These are phyloP conservation scores for Ceuthmochares aereus DNA, from an alignment of 2,113 vertebrate species.

Conservation along the genomic window DNA sequence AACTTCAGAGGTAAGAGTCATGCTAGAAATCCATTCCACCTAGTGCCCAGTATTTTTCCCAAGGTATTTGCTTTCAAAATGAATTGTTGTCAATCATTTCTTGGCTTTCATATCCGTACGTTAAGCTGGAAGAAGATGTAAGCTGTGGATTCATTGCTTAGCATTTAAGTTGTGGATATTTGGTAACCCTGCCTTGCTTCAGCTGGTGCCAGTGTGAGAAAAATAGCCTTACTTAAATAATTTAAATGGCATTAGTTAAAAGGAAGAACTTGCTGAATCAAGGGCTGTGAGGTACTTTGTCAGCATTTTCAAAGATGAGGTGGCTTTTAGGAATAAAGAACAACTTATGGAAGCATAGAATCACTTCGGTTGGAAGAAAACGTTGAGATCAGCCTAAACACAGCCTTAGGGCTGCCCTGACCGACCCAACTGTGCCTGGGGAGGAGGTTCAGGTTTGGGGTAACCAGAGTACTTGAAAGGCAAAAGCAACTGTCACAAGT, in stretches of 20 bases:
- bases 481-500: neutral
- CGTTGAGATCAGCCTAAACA: too few species aligned
- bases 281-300: neutral
- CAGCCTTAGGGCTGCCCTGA: neutral
- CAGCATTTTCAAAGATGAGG: neutral
- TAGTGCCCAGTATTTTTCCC: neutral
- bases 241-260: neutral
- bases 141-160: neutral
- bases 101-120: neutral
- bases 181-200: neutral
- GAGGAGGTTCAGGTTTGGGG: neutral
- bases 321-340: neutral
- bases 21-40: neutral
- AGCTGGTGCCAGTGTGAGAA: neutral
- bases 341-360: neutral
- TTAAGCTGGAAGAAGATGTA: neutral
- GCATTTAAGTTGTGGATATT: neutral
- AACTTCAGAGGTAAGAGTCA: neutral
- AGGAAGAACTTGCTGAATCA: slow-evolving; percentile 4
- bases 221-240: neutral
- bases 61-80: neutral
- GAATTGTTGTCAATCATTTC: neutral
- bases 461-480: neutral
- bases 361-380: too few species aligned
- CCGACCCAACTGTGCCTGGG: neutral